Percentiles rank a stretch among this genome's conserved stretches.
phyloP scores from a whole-genome alignment of 64 coral and sea anemone genomes.

The Montipora cactus region DNA sequence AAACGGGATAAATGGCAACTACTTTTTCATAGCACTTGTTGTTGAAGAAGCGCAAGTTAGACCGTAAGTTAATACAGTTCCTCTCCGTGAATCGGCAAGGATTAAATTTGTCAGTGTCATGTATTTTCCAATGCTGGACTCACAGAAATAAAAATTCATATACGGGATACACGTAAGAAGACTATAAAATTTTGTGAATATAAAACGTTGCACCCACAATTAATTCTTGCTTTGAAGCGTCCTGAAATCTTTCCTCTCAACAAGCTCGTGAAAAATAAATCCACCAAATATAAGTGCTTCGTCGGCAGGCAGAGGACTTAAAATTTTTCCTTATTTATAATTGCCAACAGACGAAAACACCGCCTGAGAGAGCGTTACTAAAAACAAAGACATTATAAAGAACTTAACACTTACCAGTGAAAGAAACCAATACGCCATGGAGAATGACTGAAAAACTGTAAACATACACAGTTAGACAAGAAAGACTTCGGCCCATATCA shows the following conservation, averaged over 20 bases:
- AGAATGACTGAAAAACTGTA: not conserved
- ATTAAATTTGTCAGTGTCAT: not conserved
- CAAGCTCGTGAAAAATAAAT: not conserved
- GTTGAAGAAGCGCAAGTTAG: no score
- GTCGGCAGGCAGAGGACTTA: no score
- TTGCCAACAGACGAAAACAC: no score
- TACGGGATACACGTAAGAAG: not conserved
- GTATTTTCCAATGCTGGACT: no score
- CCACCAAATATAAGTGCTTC: not conserved
- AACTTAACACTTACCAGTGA: conserved; percentile 3
- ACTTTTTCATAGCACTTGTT: no score
- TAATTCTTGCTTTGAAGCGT: no score
- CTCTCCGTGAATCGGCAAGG: not conserved
- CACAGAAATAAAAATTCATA: no score
- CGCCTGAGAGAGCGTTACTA: no score
- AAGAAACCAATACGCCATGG: not conserved
- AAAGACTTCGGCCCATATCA: not conserved
- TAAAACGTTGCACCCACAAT: not conserved
- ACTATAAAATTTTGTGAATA: not conserved
- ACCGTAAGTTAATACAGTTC: no score
- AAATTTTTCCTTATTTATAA: no score
- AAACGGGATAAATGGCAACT: no score
- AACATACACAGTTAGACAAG: not conserved
- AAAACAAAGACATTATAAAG: not conserved
- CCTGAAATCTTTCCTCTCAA: conserved; percentile 4